A percentile compares a stretch with the other conserved stretches of the same genome.
Evolutionary conservation across 2,888 invertebrate genomes (phyloP).

Genomic region (Odiellus spinosus): DNA sequence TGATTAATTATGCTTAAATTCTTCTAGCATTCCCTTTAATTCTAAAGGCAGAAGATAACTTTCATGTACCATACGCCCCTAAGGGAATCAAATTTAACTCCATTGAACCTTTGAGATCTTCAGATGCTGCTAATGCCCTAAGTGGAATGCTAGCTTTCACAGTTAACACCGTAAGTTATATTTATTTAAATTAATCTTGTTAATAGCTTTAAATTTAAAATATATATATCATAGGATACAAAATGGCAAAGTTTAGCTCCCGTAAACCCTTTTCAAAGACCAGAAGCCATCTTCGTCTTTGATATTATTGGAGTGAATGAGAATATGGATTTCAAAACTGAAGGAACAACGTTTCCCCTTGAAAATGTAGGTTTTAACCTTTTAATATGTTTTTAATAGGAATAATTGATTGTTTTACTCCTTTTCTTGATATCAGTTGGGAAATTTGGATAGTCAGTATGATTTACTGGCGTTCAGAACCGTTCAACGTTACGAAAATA

Average conservation of each 20-base stretch:
- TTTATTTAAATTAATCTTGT: no score
- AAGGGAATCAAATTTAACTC: no score
- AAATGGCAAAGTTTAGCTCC: constrained; percentile 13
- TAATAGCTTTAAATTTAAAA: no score
- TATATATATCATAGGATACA: not conserved
- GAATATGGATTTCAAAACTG: constrained; percentile 11
- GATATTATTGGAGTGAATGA: constrained; percentile 12
- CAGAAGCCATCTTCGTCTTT: constrained; percentile 12
- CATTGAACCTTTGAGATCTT: no score
- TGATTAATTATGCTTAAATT: no score
- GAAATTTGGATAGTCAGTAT: constrained; percentile 13
- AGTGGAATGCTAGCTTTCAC: no score
- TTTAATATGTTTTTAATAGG: not conserved
- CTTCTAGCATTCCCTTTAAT: no score
- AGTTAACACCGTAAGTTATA: no score
- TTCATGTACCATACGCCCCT: no score
- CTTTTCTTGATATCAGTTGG: constrained; percentile 7
- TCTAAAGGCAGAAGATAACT: no score
- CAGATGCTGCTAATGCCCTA: no score
- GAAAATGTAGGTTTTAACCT: constrained; percentile 13
- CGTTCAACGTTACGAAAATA: constrained; percentile 11
- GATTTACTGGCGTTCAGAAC: constrained; percentile 16
- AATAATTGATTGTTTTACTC: not conserved
- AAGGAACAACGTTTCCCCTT: constrained; percentile 11
- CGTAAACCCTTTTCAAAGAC: constrained; percentile 14